Percentiles rank a stretch among this genome's conserved stretches.
Conservation (phyloP, 2,113 vertebrate genomes). For the Alligator sinensis region DNA sequence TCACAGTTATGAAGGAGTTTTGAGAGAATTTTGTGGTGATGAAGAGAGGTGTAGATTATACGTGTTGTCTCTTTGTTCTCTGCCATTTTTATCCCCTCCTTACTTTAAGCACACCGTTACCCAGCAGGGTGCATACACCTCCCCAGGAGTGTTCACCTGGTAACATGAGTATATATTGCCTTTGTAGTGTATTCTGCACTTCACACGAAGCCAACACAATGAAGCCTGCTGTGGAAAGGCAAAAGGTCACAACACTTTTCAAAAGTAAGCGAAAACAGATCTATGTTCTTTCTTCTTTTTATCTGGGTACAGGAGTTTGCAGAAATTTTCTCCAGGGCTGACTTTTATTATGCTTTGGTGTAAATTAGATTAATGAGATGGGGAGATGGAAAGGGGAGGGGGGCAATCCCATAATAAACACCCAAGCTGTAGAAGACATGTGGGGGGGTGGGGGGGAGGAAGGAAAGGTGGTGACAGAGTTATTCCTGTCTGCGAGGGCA, state of each 20-base stretch:
- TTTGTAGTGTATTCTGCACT: neutral
- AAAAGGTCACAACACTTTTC: neutral
- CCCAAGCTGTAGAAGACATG: neutral
- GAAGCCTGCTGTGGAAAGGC: neutral
- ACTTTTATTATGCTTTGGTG: neutral
- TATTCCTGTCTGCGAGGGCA: no score
- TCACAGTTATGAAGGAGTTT: neutral
- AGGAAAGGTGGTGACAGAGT: no score
- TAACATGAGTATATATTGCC: neutral
- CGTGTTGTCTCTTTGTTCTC: neutral
- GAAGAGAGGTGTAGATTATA: neutral
- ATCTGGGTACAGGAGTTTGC: neutral
- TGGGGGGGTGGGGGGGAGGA: no score
- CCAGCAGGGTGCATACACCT: neutral
- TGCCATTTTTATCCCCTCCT: neutral
- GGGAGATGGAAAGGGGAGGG: neutral
- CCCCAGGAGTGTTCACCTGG: neutral
- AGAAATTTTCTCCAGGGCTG: neutral
- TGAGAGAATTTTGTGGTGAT: neutral
- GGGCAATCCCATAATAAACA: rapidly evolving
- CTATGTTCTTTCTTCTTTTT: rapidly evolving
- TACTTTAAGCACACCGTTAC: neutral
- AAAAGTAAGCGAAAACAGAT: neutral
- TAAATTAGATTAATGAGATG: neutral
- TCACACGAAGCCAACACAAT: neutral